Percentiles rank a stretch among this genome's conserved stretches.
These are phyloP conservation scores for Ganaspis brasiliensis DNA, from an alignment of 2,888 invertebrate genomes.

Conservation along the genomic window DNA sequence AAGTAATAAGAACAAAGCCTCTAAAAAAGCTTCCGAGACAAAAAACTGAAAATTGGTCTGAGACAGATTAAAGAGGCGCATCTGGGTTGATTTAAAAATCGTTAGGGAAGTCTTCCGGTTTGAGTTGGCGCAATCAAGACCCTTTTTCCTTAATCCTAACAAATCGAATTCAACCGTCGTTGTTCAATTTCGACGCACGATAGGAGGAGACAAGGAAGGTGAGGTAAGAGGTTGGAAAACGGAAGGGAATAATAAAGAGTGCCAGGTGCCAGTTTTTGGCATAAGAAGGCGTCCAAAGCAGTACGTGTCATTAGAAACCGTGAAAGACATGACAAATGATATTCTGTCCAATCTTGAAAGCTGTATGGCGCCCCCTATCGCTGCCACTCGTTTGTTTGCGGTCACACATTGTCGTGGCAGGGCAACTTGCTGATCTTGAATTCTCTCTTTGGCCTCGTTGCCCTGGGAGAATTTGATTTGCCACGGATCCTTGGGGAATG, in stretches of 20 bases:
- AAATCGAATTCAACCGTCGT: constrained; percentile 78
- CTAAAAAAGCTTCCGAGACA: too few relatives aligned
- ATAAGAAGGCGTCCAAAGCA: constrained; percentile 77
- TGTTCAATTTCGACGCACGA: constrained; percentile 51
- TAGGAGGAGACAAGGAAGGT: constrained; percentile 58
- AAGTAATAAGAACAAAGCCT: neutral
- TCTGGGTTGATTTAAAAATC: constrained; percentile 18
- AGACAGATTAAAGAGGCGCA: neutral
- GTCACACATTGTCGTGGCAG: constrained; percentile 78
- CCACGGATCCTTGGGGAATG: constrained; percentile 79
- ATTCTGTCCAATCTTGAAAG: constrained; percentile 78
- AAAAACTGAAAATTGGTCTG: neutral
- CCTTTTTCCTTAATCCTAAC: constrained; percentile 76
- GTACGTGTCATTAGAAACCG: constrained; percentile 80
- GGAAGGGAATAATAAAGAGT: constrained; percentile 75
- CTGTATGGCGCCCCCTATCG: constrained; percentile 79
- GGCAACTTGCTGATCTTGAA: constrained; percentile 59
- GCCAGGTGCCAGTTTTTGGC: constrained; percentile 77
- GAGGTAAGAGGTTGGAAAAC: constrained; percentile 59
- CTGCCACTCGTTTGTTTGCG: constrained; percentile 80
- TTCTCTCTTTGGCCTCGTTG: constrained; percentile 53
- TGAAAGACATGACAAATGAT: constrained; percentile 80
- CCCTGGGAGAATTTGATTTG: constrained; percentile 76
- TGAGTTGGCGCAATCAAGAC: constrained; percentile 16
- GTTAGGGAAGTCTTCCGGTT: constrained; percentile 20